Base-by-base conservation (phyloP, 2,888 invertebrate species). In the Synanthedon tipuliformis region DNA sequence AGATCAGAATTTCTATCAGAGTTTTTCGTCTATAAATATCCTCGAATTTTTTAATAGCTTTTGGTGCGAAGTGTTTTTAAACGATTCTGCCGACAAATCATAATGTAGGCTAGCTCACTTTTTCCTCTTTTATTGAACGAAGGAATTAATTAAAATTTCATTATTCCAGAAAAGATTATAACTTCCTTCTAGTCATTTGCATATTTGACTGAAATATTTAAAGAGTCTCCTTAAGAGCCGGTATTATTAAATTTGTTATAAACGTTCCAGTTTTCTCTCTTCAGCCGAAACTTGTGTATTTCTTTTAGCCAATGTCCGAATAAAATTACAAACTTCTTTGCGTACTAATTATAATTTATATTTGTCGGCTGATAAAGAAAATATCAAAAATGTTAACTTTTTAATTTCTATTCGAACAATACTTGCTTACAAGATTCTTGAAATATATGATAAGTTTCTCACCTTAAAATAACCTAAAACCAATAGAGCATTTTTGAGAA, bases 211-310 rank as follows among this genome's bases (percentile, higher is more conserved):
- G 71, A 74, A 75, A 75, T 77, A 77, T 78, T 74, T 74, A 74
- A 75, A 77, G 71, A 75, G 75, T 75, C 66, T 67, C 69, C 73
- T 64, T 71, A 66, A 71, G 69, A 71, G 68, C 60, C 60, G 64
- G 68, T 73, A 70, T 78, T 77, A 78, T 78, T 78, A 77, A 78
- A 78, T 78, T 78, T 77, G 73, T 73, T 77, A 74, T 71, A 76
- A 76, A 67, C 69, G 72, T 68, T 67, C 63, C 59, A 65, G 68
- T 67, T 68, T 57, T 56, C 62, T 56, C 59, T 66, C 61, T 62
- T 62, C 63, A 16, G 49, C 58, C 55, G 52, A 61, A 73, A 73
- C 68, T 75, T 75, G 70, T 73, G 68, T 23, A 23, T 73, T 73
- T 70, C 68, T 73, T 75, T 71, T 69, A 56, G 57, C 53, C 57